Evolutionary conservation across 2,797 vertebrate species (phyloP).

Genomic region (Remorina albescens): DNA sequence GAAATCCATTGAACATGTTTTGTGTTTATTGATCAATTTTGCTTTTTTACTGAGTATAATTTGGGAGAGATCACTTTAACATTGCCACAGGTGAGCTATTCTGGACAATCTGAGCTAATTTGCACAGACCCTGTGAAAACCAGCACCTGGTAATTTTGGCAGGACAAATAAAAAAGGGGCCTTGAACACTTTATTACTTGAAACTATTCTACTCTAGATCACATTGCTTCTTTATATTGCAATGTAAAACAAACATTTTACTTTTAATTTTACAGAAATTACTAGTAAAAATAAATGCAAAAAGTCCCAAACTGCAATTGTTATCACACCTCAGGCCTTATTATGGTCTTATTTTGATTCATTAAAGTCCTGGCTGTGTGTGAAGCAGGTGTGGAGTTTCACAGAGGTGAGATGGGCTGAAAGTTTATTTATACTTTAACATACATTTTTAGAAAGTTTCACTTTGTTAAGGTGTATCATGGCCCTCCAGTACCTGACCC

Average conservation of each 20-base stretch:
- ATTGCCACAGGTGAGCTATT: constrained; percentile 31
- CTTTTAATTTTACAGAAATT: not conserved
- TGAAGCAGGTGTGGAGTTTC: constrained; percentile 58
- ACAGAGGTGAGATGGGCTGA: constrained; percentile 22
- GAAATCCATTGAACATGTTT: not conserved
- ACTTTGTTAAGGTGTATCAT: not conserved
- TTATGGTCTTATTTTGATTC: constrained; percentile 18
- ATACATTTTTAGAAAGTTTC: not conserved
- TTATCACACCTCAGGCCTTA: constrained; percentile 4
- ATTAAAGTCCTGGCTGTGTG: constrained; percentile 5
- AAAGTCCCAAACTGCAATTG: not conserved
- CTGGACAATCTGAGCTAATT: constrained; percentile 29
- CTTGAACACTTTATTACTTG: not conserved
- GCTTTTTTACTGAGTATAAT: constrained; percentile 1
- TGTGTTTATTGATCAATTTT: not conserved
- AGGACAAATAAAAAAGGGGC: not conserved
- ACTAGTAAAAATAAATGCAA: not conserved
- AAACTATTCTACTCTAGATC: not conserved
- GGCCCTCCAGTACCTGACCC: not conserved
- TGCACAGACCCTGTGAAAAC: constrained; percentile 64
- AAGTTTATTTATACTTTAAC: not conserved
- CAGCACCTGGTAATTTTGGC: constrained; percentile 59
- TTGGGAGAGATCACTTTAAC: constrained; percentile 22
- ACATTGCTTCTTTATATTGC: not conserved
- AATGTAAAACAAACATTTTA: not conserved